Evolutionary conservation across 2,888 invertebrate genomes (phyloP), one percentile per base, ranked within the genome.

Genomic region (Tenthredo amoena): DNA sequence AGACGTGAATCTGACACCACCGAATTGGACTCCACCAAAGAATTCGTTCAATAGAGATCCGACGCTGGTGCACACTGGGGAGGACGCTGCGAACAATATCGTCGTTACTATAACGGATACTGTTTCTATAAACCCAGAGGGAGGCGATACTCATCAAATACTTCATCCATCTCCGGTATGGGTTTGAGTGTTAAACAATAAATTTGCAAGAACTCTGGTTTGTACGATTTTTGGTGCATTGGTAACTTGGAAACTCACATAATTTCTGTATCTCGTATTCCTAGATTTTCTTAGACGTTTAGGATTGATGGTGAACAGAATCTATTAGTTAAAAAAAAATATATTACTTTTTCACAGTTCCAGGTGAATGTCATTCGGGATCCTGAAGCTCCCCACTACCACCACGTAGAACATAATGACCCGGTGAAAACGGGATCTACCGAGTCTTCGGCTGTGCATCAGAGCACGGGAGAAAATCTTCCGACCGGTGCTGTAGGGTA

Each of bases 401-500:
- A 58, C 21, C 81, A 83, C 40, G 47, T 68, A 47, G 71, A 83
- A 10, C 68, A n/a, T 18, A 68, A 43, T 68, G 68, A 83, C 3
- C 47, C 50, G 34, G 18, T 9, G 47, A 85, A 74, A n/a, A 72
- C 18, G 21, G 76, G 26, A 37, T 58, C 18, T 62, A 87, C n/a
- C 37, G 81, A 81, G 81, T 37, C 81, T 12, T 81, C 62, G n/a
- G 37, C 62, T 62, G 62, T 58, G 40, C 81, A 62, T 12, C 58
- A 62, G 26, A 81, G 81, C 40, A 81, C 81, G 21, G 81, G 81
- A 26, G 81, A 81, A 26, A 87, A 89, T 40, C 68, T 91, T 3
- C 91, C 92, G 0, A 92, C 90, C 5, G 92, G 91, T 65, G 91
- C 91, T 0, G 85, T 91, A 15, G 91, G 90, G 71, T 92, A 92